Evolutionary conservation across 2,888 invertebrate species (phyloP), one percentile per base, ranked within the genome.

Genomic region (Tholera decimalis): DNA sequence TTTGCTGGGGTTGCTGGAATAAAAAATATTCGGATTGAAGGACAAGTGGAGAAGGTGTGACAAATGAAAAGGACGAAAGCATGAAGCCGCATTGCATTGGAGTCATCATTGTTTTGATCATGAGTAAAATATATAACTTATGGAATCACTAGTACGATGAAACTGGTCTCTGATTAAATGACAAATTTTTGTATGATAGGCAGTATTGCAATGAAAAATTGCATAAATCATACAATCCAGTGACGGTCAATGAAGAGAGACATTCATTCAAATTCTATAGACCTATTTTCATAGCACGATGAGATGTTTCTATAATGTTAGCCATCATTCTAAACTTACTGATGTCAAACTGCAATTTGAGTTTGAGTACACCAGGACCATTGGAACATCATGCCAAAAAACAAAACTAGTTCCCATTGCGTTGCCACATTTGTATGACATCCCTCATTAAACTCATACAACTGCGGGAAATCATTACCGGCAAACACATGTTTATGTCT

Each of bases 401-500:
- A 15, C 8, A 18, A 15, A 18, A 15, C 18, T 3, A 44, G 28
- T 37, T 46, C 15, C 30, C 26, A 47, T 49, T 8, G 8, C 4
- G 13, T 39, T 37, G 43, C 43, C 28, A 51, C 43, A 60, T 69
- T 60, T 46, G 51, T 54, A 50, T 54, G 20, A 51, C 53, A 63
- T 57, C 44, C 39, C 39, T 71, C 53, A 74, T 75, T 73, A 61
- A 68, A 58, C 53, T 44, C 53, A 51, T 43, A 62, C 49, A 60
- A 59, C 37, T 54, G 49, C 51, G 65, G 47, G 76, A 80, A 81
- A 81, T 71, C 70, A 57, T 44, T 67, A 53, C 81, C 77, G 71
- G 66, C 76, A 64, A 91, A 91, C 92, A 93, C 89, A 88, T 93
- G 92, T 91, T 89, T 89, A 84, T 82, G 82, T 89, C 92, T 91